These are phyloP conservation scores for Lytechinus variegatus DNA, from an alignment of 35 echinoderm and acorn worm genomes.

Conservation along the genomic window DNA sequence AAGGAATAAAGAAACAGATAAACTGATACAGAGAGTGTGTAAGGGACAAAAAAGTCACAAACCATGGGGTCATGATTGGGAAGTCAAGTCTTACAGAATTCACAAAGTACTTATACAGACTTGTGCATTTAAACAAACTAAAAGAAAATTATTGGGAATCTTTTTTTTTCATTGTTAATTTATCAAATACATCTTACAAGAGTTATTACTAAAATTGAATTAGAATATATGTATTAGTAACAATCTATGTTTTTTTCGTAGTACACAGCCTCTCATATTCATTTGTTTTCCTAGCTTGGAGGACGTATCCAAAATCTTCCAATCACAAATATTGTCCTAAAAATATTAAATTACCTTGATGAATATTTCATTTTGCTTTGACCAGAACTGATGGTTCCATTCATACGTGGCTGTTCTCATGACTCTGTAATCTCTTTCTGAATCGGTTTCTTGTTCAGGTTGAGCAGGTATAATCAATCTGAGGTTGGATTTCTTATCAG, in stretches of 20 bases:
- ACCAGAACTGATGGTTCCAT: slow-evolving; percentile 81
- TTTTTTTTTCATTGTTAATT: too few relatives aligned
- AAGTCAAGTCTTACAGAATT: too few relatives aligned
- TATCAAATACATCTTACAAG: too few relatives aligned
- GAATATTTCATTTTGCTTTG: slow-evolving; percentile 70
- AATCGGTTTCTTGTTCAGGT: slow-evolving; percentile 55
- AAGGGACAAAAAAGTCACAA: background rate
- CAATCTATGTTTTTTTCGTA: too few relatives aligned
- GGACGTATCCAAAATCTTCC: background rate
- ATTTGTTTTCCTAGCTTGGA: background rate
- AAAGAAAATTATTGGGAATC: too few relatives aligned
- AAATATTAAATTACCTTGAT: slow-evolving; percentile 51
- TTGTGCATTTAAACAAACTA: too few relatives aligned
- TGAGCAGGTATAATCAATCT: slow-evolving; percentile 50
- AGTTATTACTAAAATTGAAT: too few relatives aligned
- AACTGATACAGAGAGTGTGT: background rate
- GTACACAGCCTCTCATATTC: too few relatives aligned
- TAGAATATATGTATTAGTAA: too few relatives aligned
- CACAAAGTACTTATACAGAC: too few relatives aligned
- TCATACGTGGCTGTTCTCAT: slow-evolving; percentile 63
- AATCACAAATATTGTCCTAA: background rate
- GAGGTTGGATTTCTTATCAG: slow-evolving; percentile 75
- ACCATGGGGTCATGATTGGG: background rate
- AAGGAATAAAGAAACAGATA: background rate
- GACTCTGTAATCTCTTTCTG: slow-evolving; percentile 60